These are phyloP conservation scores for Yponomeuta malinellus DNA, from an alignment of 2,888 invertebrate genomes.

Conservation along the genomic window DNA sequence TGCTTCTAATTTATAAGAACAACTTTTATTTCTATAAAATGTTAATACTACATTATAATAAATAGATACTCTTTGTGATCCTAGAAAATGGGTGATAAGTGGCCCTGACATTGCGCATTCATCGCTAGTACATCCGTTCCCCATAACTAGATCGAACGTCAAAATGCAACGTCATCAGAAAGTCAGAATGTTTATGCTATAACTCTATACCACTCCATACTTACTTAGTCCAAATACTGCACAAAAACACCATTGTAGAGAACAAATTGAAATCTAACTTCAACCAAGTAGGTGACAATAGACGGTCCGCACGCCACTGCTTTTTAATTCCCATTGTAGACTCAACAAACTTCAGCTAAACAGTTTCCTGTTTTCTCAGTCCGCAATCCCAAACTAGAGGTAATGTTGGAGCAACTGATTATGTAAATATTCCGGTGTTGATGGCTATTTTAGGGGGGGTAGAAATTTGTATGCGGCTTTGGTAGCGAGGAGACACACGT, in stretches of 20 bases:
- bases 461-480: conserved; percentile 15
- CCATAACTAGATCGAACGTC: too few species aligned
- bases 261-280: neutral
- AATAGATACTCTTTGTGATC: too few species aligned
- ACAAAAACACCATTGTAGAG: neutral
- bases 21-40: too few species aligned
- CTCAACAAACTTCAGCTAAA: neutral
- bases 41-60: too few species aligned
- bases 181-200: too few species aligned
- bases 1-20: too few species aligned
- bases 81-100: too few species aligned
- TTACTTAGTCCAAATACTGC: too few species aligned
- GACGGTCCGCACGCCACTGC: neutral
- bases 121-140: too few species aligned
- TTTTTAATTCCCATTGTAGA: neutral
- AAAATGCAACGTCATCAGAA: too few species aligned
- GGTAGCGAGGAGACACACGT: neutral
- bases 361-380: neutral
- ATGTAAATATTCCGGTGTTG: conserved; percentile 9
- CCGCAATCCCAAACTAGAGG: neutral
- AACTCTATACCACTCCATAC: too few species aligned
- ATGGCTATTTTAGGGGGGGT: conserved; percentile 6
- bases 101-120: too few species aligned
- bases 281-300: neutral
- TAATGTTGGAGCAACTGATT: neutral